Base-by-base conservation (phyloP, 2,797 vertebrate genomes). In the Cirrhinus mrigala region DNA sequence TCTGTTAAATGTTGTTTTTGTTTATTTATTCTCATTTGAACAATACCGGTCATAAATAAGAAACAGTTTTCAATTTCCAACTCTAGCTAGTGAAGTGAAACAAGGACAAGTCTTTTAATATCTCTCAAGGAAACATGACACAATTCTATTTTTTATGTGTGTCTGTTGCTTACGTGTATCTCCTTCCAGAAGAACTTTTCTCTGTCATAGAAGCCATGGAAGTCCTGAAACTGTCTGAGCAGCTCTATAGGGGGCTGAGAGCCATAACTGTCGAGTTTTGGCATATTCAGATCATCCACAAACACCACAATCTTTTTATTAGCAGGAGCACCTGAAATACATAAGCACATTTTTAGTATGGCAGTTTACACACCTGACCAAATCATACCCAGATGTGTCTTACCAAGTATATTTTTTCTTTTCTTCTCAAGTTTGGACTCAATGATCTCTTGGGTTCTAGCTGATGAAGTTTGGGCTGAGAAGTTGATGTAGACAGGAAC, bases 401-500 rank as follows among this genome's bases (percentile, higher is more conserved):
- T 92, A 96, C 95, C 96, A 87, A 97, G 91, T 60, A 97, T 90
- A 81, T 96, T 97, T 90, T 96, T 98, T 87, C 95, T 94, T 91
- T 96, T 97, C 90, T 96, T 97, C 91, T 97, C 95, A 89, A 96
- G 88, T 90, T 97, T 98, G 81, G 95, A 97, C 91, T 97, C 96
- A 82, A 97, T 96, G 79, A 98, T 97, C 89, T 97, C 96, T 91
- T 98, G 95, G 3, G 95, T 97, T 75, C 95, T 93, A 68, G 94
- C 88, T 0, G 97, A 97, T n/a, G 95, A 96, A 3, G 96, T 97
- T 89, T 96, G 95, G 89, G 96, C 95, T 58, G 96, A 97, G 89
- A 97, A 97, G 93, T 96, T 97, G 85, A 97, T 94, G 91, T 95
- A 97, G 89, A 97, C 86, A 1, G 95, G 95, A 88, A 97, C 89